Conservation (phyloP, 2,113 vertebrate genomes). For the Cynopterus brachyotis region DNA sequence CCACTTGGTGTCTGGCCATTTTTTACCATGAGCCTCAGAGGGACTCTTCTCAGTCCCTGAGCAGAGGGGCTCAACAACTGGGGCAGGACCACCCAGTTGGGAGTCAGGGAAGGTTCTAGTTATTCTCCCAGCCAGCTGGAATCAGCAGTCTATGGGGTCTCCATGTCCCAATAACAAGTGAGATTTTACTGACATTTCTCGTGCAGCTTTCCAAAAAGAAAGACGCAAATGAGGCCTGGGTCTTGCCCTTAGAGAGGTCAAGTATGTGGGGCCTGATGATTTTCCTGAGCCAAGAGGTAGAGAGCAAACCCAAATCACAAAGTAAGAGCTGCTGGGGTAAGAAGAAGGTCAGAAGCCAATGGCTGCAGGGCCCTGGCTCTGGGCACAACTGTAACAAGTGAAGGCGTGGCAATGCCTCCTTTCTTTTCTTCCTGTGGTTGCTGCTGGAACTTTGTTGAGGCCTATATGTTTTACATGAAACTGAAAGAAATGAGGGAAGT, state of each 20-base stretch:
- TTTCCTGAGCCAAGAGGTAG: background rate
- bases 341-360: background rate
- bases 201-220: constrained; percentile 4
- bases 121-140: background rate
- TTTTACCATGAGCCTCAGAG: background rate
- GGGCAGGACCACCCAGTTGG: constrained; percentile 32
- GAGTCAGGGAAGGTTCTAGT: background rate
- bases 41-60: background rate
- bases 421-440: background rate
- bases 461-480: background rate
- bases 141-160: background rate
- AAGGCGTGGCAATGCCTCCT: background rate
- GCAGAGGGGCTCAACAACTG: background rate
- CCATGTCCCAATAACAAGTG: background rate
- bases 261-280: background rate
- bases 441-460: background rate
- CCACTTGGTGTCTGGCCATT: background rate
- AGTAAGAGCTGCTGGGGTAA: background rate
- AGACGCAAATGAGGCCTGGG: background rate
- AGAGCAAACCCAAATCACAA: background rate
- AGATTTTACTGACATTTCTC: constrained; percentile 26
- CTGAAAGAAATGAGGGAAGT: background rate
- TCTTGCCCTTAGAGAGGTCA: background rate
- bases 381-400: background rate
- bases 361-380: background rate